Conservation (phyloP, 1,140 invertebrate genomes). For the Hetaerina americana region DNA sequence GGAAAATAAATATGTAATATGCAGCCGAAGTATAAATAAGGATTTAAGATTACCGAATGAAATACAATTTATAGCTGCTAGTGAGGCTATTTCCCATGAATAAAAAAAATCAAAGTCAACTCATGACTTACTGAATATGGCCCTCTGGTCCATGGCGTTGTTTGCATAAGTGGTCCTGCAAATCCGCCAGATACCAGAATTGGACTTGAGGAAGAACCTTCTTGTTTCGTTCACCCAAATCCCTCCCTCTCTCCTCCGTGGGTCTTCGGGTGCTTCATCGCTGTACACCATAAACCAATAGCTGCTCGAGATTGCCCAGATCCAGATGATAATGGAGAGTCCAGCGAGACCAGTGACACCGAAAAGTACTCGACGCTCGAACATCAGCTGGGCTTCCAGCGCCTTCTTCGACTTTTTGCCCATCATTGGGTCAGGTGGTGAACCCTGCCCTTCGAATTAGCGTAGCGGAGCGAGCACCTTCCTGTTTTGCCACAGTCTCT, state of each 20-base stretch:
- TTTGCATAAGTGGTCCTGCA: slow-evolving; percentile 28
- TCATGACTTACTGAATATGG: slow-evolving; percentile 12
- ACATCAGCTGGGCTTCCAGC: slow-evolving; percentile 42
- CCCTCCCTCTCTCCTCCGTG: slow-evolving; percentile 26
- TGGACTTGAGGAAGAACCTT: slow-evolving; percentile 42
- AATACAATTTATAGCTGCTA: too few species aligned
- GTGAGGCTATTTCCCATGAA: too few species aligned
- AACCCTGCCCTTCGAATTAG: too few species aligned
- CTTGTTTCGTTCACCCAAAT: slow-evolving; percentile 38
- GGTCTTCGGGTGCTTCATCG: slow-evolving; percentile 27
- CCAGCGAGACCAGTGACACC: slow-evolving; percentile 52
- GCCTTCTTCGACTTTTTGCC: slow-evolving; percentile 22
- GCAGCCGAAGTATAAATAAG: too few species aligned
- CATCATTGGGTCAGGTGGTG: too few species aligned
- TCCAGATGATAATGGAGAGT: slow-evolving; percentile 53
- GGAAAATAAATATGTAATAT: too few species aligned
- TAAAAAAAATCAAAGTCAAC: not conserved
- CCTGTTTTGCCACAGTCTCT: too few species aligned
- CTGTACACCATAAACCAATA: slow-evolving; percentile 45
- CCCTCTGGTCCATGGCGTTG: not conserved
- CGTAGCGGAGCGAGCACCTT: too few species aligned
- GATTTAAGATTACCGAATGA: too few species aligned
- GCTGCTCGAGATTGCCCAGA: slow-evolving; percentile 55
- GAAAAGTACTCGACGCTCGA: slow-evolving; percentile 54
- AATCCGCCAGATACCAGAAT: slow-evolving; percentile 54